Base-by-base conservation (phyloP, 2,797 vertebrate species). In the Heterohyrax brucei region DNA sequence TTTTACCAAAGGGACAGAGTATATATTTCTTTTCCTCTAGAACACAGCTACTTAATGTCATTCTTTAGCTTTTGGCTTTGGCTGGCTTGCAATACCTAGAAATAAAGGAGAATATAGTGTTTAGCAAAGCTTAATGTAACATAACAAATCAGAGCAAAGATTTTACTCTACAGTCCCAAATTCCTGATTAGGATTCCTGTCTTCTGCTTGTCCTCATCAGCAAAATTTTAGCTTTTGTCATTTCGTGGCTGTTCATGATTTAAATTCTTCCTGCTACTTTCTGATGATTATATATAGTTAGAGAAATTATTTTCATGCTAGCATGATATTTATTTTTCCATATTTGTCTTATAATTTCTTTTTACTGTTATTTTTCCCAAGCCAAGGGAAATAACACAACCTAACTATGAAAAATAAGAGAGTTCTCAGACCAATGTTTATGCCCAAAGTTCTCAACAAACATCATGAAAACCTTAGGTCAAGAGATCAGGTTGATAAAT, bases 1-100 rank as follows among this genome's bases (percentile, higher is more conserved):
- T 98, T 98, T 98, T 98, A 98, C 98, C 97, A 97, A 97, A 98
- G 98, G 98, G 97, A 97, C 97, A 98, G 78, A 91, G 94, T 98
- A 98, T 98, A 98, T 98, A 95, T 97, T 98, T 97, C 97, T 97
- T 96, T 98, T 98, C 95, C 87, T 97, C 96, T 95, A 96, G 96
- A 98, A 97, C 82, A 96, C 79, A 91, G 88, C 96, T 97, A 91
- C 95, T 96, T 95, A 96, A 89, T 98, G 93, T 97, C 96, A 95
- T 90, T 98, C 96, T 98, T 98, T 39, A 39, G 39, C 39, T 39
- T 3, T 39, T 39, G 39, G 39, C 39, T 39, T 39, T 39, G 39
- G 39, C 39, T 39, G 39, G 39, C 39, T 39, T 98, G 98, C 90
- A 95, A 92, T 93, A 90, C 95, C 92, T 87, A 93, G 61, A 95